Evolutionary conservation across 2,888 invertebrate genomes (phyloP).

Genomic region (Brachyptera risi): DNA sequence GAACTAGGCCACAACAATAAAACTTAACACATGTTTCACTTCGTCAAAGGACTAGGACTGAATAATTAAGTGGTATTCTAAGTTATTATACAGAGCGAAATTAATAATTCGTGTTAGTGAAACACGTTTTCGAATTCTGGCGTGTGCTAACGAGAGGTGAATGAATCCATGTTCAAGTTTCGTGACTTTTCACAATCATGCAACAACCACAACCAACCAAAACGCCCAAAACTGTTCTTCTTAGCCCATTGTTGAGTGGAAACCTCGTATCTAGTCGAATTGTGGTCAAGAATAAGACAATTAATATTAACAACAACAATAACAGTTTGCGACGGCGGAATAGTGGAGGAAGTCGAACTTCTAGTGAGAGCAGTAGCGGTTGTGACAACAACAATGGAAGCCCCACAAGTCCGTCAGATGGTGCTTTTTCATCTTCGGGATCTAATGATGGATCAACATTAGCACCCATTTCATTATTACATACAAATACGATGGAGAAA

Average conservation of each 20-base stretch:
- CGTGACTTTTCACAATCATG: constrained; percentile 28
- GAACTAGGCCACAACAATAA: too few species aligned
- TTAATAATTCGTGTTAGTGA: not conserved
- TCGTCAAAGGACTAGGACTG: too few species aligned
- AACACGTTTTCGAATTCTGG: constrained; percentile 1
- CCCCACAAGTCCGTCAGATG: constrained; percentile 22
- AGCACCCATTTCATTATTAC: constrained; percentile 13
- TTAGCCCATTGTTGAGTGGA: too few species aligned
- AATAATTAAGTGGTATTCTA: too few species aligned
- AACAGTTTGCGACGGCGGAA: constrained; percentile 10
- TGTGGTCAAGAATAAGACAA: too few species aligned
- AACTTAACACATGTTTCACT: too few species aligned
- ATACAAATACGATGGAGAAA: too few species aligned
- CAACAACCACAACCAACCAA: constrained; percentile 29
- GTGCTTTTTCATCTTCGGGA: constrained; percentile 22
- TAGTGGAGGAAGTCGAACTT: constrained; percentile 21
- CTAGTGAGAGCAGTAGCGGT: constrained; percentile 25
- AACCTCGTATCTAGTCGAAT: too few species aligned
- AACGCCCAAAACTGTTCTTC: too few species aligned
- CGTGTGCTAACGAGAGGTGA: constrained; percentile 22
- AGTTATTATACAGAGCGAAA: too few species aligned
- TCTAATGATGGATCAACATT: constrained; percentile 16
- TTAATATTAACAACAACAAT: too few species aligned
- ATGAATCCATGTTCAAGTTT: constrained; percentile 22
- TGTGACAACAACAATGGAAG: constrained; percentile 22